These are phyloP conservation scores for Tinamus guttatus DNA, from an alignment of 2,113 vertebrate species.

Conservation along the genomic window DNA sequence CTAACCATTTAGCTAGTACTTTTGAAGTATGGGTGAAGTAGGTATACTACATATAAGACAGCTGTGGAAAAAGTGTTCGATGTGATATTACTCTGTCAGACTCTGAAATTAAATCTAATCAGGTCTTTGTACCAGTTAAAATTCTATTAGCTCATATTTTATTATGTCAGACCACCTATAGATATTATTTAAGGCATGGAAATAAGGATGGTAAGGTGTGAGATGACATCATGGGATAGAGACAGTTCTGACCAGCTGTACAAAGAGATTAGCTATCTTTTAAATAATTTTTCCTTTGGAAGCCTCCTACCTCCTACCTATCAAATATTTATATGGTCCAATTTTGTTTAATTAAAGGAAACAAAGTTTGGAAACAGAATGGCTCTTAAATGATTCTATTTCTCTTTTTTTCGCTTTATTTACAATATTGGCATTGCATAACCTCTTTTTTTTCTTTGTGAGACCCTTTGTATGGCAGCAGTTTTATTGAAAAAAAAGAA, in stretches of 20 bases:
- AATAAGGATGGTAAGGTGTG: not conserved
- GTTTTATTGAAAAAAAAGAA: not conserved
- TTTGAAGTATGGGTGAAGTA: not conserved
- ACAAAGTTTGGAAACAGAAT: not conserved
- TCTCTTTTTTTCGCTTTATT: not conserved
- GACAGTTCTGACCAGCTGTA: not conserved
- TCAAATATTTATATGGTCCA: not conserved
- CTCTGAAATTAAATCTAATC: not conserved
- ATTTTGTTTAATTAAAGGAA: not conserved
- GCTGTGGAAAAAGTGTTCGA: not conserved
- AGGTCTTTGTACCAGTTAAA: not conserved
- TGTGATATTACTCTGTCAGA: not conserved
- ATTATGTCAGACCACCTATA: not conserved
- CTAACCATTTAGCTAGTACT: not conserved
- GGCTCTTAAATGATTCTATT: not conserved
- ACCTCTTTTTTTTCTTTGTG: not conserved
- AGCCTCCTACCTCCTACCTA: not conserved
- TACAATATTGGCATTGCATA: not conserved
- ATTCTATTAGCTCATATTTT: not conserved
- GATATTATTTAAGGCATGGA: not conserved
- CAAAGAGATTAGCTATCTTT: not conserved
- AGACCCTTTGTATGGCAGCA: not conserved
- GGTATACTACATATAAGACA: not conserved
- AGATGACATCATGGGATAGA: not conserved
- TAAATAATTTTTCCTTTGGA: not conserved